A percentile compares a stretch with the other conserved stretches of the same genome.
phyloP scores from a whole-genome alignment of 2,797 vertebrate genomes.

The Argyrosomus regius region DNA sequence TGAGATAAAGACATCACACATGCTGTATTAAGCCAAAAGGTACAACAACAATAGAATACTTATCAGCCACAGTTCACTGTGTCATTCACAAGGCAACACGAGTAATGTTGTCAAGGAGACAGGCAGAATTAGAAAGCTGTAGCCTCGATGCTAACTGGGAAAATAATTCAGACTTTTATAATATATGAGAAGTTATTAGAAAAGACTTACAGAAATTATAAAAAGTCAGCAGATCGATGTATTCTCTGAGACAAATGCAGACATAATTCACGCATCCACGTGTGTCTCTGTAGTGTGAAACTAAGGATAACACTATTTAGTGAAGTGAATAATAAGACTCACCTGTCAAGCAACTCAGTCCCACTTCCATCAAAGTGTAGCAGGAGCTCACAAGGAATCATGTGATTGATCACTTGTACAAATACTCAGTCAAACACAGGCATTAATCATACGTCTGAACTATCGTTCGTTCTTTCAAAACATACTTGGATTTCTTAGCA shows the following conservation, averaged over 20 bases:
- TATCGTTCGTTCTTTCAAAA: not conserved
- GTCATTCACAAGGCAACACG: constrained; percentile 31
- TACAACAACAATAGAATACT: constrained; percentile 41
- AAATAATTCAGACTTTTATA: not conserved
- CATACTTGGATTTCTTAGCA: not conserved
- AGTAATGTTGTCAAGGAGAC: constrained; percentile 26
- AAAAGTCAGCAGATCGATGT: constrained; percentile 3
- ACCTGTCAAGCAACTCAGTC: not conserved
- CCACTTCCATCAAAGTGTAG: not conserved
- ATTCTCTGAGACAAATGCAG: not conserved
- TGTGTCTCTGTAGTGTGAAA: constrained; percentile 5
- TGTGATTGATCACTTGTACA: not conserved
- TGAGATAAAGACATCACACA: constrained; percentile 48
- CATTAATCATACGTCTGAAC: not conserved
- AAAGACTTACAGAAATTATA: not conserved
- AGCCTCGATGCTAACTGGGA: not conserved
- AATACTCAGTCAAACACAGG: not conserved
- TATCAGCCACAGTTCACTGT: constrained; percentile 26
- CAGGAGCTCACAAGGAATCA: not conserved
- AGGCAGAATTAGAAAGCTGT: not conserved
- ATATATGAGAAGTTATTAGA: constrained; percentile 3
- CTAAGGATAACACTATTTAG: constrained; percentile 1
- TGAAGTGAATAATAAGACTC: not conserved
- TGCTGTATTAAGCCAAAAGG: constrained; percentile 39
- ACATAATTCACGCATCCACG: not conserved